A percentile compares a stretch with the other conserved stretches of the same genome.
Evolutionary conservation across 2,113 vertebrate genomes (phyloP).

Genomic region (Motacilla tschutschensis): DNA sequence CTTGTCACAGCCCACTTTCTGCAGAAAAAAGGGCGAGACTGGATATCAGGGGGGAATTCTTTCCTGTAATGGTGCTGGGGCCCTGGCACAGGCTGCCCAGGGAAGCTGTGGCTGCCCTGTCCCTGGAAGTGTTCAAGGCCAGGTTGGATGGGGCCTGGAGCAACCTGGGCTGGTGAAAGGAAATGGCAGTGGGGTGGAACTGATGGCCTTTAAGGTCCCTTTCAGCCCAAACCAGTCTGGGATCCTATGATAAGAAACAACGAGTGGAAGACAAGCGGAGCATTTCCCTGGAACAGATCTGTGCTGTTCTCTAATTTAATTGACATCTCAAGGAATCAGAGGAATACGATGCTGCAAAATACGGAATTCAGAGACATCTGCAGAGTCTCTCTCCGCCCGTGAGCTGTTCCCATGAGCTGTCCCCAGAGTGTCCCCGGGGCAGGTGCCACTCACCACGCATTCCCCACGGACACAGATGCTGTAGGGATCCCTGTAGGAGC

Average conservation of each 20-base stretch:
- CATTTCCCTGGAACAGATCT: neutral
- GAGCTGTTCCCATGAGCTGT: neutral
- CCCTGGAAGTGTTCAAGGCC: neutral
- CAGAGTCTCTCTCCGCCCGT: accelerated
- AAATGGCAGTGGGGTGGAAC: neutral
- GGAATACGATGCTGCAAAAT: neutral
- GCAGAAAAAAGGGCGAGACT: neutral
- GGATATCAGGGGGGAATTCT: neutral
- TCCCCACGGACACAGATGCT: slow-evolving; percentile 95
- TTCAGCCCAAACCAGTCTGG: neutral
- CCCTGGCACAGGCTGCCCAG: neutral
- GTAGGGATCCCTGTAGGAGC: slow-evolving; percentile 93
- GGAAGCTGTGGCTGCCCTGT: neutral
- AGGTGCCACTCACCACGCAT: slow-evolving; percentile 86
- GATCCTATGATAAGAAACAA: neutral
- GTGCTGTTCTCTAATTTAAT: neutral
- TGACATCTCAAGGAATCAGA: neutral
- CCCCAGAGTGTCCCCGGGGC: neutral
- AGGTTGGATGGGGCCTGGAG: neutral
- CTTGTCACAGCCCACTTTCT: slow-evolving; percentile 96
- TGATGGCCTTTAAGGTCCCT: neutral
- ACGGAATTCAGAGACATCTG: neutral
- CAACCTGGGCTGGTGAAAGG: neutral
- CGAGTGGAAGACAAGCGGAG: neutral
- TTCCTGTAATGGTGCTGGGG: neutral